Evolutionary conservation across 2,113 vertebrate genomes (phyloP).

Genomic region (Myxocyprinus asiaticus): DNA sequence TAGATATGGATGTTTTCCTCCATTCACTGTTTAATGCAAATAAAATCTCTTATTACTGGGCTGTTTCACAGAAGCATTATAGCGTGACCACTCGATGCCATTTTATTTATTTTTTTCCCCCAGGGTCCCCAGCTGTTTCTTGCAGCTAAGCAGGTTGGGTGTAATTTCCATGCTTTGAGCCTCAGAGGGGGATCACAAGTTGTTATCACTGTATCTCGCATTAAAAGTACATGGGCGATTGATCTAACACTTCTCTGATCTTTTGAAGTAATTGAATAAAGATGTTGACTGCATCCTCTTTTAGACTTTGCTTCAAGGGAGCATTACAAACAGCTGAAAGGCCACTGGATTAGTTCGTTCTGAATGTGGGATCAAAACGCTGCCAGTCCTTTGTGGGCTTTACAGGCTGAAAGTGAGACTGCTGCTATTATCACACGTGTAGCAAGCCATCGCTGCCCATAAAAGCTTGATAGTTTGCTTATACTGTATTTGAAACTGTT

Average conservation of each 20-base stretch:
- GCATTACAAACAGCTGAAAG: not conserved
- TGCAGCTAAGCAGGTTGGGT: slow-evolving; percentile 1
- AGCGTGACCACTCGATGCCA: slow-evolving; percentile 7
- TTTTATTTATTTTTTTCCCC: not conserved
- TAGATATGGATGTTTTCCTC: not conserved
- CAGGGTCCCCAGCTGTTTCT: slow-evolving; percentile 33
- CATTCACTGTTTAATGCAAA: slow-evolving; percentile 1
- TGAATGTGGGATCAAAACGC: not conserved
- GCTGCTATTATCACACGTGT: not conserved
- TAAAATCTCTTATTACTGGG: not conserved
- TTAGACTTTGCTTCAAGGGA: slow-evolving; percentile 20
- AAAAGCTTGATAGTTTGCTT: not conserved
- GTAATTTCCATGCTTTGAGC: slow-evolving; percentile 28
- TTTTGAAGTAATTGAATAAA: slow-evolving; percentile 29
- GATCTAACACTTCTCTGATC: slow-evolving; percentile 25
- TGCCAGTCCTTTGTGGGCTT: not conserved
- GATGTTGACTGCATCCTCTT: slow-evolving; percentile 31
- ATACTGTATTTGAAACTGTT: not conserved
- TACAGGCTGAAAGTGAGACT: not conserved
- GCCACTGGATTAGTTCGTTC: not conserved
- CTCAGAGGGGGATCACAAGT: not conserved
- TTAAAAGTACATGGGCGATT: slow-evolving; percentile 32
- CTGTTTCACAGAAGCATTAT: not conserved
- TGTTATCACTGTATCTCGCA: slow-evolving; percentile 19
- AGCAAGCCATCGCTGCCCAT: not conserved